Evolutionary conservation across 2,888 invertebrate genomes (phyloP), one percentile per base, ranked within the genome.

Genomic region (Cephus runcator): DNA sequence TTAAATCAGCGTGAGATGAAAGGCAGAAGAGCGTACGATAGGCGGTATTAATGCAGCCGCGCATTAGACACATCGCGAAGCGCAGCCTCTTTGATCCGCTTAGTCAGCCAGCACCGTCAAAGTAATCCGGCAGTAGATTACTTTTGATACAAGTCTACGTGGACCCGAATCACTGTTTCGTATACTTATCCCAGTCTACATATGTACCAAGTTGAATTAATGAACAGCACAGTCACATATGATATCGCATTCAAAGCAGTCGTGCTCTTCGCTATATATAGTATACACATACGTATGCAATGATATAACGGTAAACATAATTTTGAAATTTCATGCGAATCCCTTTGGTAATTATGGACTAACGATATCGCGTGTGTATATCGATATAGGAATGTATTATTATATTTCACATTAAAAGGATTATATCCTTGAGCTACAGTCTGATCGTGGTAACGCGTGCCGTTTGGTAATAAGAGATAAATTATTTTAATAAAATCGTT

Each of bases 1-100:
- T 86, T 88, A 88, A 89, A 88, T 88, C 88, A 88, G 86, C 85
- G 84, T 83, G 82, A 89, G 88, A 88, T 89, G 89, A 88, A 88
- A 88, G 87, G 80, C 83, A 76, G 34, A 69, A 84, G 80, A 81
- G 79, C 78, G 85, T 76, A 85, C 76, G 81, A 82, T 84, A 81
- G 82, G 77, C 71, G 82, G 82, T 83, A 84, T 87, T 84, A 86
- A 87, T 83, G 85, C 81, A 81, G 77, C 77, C 83, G 80, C 77
- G 80, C 85, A 87, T 85, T 86, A 85, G 85, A 83, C 83, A 80
- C 81, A 77, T 81, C 83, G 75, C 80, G 75, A 79, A 76, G 80
- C 80, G 71, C 56, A 68, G 69, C 40, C 81, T 81, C 86, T 88
- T 88, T 89, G 88, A 88, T 88, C 88, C 87, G 85, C 85, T 87